A percentile compares a stretch with the other conserved stretches of the same genome.
Evolutionary conservation across 2,888 invertebrate species (phyloP).

Genomic region (Nesidiocoris tenuis): DNA sequence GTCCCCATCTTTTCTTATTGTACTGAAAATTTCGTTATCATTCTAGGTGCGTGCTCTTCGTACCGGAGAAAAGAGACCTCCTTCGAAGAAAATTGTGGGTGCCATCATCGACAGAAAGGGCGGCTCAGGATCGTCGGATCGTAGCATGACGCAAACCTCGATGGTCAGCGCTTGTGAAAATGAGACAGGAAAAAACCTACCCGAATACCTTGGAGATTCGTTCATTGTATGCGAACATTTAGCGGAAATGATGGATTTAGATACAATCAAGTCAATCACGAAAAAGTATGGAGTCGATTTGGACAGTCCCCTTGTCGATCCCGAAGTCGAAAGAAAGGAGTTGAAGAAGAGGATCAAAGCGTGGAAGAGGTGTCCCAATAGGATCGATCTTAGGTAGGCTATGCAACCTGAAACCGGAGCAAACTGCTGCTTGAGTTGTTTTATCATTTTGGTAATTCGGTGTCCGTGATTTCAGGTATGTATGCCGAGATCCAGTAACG

Average conservation of each 20-base stretch:
- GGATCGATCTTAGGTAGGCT: slow-evolving; percentile 22
- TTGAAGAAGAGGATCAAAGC: slow-evolving; percentile 16
- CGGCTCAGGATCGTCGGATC: not conserved
- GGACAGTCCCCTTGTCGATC: slow-evolving; percentile 10
- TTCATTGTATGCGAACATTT: slow-evolving; percentile 33
- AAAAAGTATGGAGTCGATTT: slow-evolving; percentile 14
- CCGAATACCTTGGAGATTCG: not conserved
- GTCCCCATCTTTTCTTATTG: too few relatives aligned
- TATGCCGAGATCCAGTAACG: slow-evolving; percentile 22
- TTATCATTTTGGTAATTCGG: not conserved
- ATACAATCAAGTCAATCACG: slow-evolving; percentile 12
- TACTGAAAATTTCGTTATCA: not conserved
- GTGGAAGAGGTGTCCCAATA: slow-evolving; percentile 28
- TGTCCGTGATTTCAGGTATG: slow-evolving; percentile 1
- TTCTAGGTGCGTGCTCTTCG: not conserved
- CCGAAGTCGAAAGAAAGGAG: slow-evolving; percentile 3
- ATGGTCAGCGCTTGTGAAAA: not conserved
- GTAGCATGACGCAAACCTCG: not conserved
- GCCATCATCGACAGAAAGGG: not conserved
- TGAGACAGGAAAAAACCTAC: not conserved
- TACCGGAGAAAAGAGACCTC: not conserved
- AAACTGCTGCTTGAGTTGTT: not conserved
- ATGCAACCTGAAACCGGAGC: too few relatives aligned
- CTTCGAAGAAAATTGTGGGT: not conserved
- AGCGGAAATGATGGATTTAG: slow-evolving; percentile 23